Percentiles rank a stretch among this genome's conserved stretches.
phyloP scores from a whole-genome alignment of 2,113 vertebrate species.

The Atractosteus spatula region DNA sequence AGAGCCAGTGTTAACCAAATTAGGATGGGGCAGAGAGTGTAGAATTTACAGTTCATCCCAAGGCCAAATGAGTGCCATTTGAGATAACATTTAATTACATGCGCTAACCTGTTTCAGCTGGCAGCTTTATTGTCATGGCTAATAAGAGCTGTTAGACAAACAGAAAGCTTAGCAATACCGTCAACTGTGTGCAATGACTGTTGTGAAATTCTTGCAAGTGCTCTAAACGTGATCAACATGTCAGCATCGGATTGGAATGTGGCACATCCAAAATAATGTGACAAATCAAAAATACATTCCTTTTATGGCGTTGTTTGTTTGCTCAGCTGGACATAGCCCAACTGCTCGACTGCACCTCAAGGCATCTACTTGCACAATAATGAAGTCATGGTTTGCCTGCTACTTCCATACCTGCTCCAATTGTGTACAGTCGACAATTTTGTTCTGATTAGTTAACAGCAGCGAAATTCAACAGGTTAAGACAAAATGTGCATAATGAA shows the following conservation, averaged over 20 bases:
- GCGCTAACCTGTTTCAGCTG: conserved; percentile 20
- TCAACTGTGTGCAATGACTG: too few species aligned
- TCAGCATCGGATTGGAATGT: conserved; percentile 27
- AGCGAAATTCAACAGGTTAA: too few species aligned
- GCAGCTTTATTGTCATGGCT: conserved; percentile 4
- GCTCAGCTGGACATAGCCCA: conserved; percentile 21
- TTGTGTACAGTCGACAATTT: too few species aligned
- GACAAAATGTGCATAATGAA: too few species aligned
- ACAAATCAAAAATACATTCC: conserved; percentile 13
- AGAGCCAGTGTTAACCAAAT: conserved; percentile 4
- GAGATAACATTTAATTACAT: conserved; percentile 39
- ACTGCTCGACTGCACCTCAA: conserved; percentile 14
- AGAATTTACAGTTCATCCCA: conserved; percentile 39
- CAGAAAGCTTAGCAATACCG: conserved; percentile 9
- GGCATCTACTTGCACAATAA: conserved; percentile 30
- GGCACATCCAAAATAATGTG: conserved; percentile 21
- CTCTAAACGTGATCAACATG: not conserved
- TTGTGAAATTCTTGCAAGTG: not conserved
- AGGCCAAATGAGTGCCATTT: conserved; percentile 38
- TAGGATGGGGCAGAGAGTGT: not conserved
- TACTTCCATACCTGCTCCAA: not conserved
- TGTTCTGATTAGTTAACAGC: too few species aligned
- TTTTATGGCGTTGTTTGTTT: conserved; percentile 33
- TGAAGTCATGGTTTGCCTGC: conserved; percentile 12
- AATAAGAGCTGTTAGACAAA: conserved; percentile 23